Conservation (phyloP, 2,797 vertebrate genomes). For the Craterocephalus amniculus region DNA sequence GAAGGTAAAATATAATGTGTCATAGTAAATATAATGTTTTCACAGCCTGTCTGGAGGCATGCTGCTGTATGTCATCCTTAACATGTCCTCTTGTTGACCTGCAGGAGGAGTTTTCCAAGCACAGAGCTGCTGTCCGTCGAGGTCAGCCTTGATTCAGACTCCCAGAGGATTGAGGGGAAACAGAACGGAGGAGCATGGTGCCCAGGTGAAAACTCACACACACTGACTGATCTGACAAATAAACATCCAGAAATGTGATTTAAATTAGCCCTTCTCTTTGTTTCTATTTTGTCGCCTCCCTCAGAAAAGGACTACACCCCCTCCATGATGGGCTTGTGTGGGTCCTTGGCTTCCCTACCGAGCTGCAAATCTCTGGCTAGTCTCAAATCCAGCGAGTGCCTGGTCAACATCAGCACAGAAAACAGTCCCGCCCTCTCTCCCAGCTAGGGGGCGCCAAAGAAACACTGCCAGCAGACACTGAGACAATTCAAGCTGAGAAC, state of each 20-base stretch:
- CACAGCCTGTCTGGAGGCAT: background rate
- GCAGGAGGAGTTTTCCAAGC: constrained; percentile 93
- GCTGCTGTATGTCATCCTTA: constrained; percentile 1
- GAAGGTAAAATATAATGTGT: background rate
- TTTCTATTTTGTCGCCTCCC: constrained; percentile 10
- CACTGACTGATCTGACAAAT: background rate
- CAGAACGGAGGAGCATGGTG: constrained; percentile 92
- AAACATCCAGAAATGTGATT: background rate
- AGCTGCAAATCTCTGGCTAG: constrained; percentile 97
- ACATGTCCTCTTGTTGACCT: constrained; percentile 27
- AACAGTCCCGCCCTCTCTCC: constrained; percentile 93
- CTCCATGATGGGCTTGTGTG: constrained; percentile 95
- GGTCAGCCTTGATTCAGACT: constrained; percentile 91
- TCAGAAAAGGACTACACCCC: constrained; percentile 94
- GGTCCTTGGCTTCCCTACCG: constrained; percentile 93
- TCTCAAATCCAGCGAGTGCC: constrained; percentile 97
- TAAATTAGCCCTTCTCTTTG: constrained; percentile 5
- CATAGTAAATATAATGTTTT: background rate
- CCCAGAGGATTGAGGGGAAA: constrained; percentile 86
- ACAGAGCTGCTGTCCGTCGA: constrained; percentile 93
- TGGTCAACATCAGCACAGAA: constrained; percentile 95
- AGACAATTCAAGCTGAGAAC: constrained; percentile 53
- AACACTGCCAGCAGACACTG: constrained; percentile 59
- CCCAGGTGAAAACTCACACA: constrained; percentile 80
- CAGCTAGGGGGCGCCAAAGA: constrained; percentile 86